phyloP scores from a whole-genome alignment of 2,888 invertebrate genomes.

The Caenorhabditis uteleia region DNA sequence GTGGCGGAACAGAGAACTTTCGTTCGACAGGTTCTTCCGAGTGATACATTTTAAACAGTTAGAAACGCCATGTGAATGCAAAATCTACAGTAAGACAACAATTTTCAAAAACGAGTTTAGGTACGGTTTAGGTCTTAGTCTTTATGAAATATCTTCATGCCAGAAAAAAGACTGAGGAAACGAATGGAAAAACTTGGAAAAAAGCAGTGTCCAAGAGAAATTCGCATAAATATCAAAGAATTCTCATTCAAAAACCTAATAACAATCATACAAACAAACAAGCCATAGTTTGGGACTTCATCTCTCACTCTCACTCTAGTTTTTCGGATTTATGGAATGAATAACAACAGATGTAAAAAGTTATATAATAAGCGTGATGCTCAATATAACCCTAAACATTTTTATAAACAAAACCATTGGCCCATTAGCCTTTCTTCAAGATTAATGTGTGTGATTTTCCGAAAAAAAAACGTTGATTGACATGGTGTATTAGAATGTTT shows the following conservation, averaged over 20 bases:
- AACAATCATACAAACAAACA: too few species aligned
- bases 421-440: too few species aligned
- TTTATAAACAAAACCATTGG: too few species aligned
- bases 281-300: too few species aligned
- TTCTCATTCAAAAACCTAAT: too few species aligned
- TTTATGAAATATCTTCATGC: background rate
- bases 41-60: slow-evolving; percentile 9
- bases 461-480: too few species aligned
- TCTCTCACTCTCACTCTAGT: background rate
- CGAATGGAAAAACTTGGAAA: background rate
- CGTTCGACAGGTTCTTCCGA: slow-evolving; percentile 36
- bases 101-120: background rate
- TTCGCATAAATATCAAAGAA: too few species aligned
- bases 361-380: background rate
- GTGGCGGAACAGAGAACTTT: slow-evolving; percentile 45
- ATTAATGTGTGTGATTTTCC: too few species aligned
- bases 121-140: background rate
- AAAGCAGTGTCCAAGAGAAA: too few species aligned
- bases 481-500: too few species aligned
- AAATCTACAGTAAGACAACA: background rate
- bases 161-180: background rate
- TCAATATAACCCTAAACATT: too few species aligned
- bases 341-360: background rate
- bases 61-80: background rate
- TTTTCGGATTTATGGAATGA: background rate